Conservation (phyloP, 2,888 invertebrate species). For the Tetranychus piercei region DNA sequence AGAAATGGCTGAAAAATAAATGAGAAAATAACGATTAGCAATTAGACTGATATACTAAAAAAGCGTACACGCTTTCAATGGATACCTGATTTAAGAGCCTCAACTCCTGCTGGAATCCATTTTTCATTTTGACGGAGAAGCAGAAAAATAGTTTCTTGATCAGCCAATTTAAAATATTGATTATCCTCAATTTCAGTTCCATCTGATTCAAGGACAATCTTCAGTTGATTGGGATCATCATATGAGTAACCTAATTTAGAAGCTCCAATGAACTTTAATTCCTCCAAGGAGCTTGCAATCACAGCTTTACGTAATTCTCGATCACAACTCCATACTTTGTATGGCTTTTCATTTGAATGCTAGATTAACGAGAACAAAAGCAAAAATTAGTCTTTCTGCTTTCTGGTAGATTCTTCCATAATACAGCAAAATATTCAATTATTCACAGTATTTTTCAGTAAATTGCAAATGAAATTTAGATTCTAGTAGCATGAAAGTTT, state of each 20-base stretch:
- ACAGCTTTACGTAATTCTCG: conserved; percentile 27
- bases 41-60: background rate
- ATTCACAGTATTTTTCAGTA: background rate
- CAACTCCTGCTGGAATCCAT: conserved; percentile 63
- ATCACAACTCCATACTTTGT: conserved; percentile 28
- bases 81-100: conserved; percentile 6
- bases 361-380: background rate
- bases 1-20: background rate
- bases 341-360: conserved; percentile 26
- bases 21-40: background rate
- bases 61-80: background rate
- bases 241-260: conserved; percentile 21
- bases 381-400: background rate
- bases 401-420: too few relatives aligned
- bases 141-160: conserved; percentile 48
- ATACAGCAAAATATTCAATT: too few relatives aligned
- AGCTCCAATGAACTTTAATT: conserved; percentile 25
- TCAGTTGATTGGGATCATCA: conserved; percentile 22
- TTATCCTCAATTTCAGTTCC: conserved; percentile 90
- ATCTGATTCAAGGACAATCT: conserved; percentile 70
- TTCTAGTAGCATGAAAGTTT: background rate
- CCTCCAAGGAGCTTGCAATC: conserved; percentile 26
- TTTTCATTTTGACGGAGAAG: conserved; percentile 70
- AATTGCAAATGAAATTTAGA: background rate
- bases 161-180: conserved; percentile 76